phyloP scores from a whole-genome alignment of 2,888 invertebrate species.

The Dasysyrphus tricinctus region DNA sequence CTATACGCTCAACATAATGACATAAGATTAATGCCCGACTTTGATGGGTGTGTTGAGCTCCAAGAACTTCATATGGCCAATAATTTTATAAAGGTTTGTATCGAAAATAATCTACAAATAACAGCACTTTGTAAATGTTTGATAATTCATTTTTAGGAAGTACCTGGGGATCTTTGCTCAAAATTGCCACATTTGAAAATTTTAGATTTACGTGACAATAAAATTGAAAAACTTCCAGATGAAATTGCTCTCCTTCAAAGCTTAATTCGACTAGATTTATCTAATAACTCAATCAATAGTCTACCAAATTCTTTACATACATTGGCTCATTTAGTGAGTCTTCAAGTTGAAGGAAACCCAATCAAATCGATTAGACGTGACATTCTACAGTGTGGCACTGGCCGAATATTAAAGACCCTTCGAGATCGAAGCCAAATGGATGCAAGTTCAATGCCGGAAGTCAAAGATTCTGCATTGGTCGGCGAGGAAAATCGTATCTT shows the following conservation, averaged over 20 bases:
- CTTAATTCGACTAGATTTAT: conserved; percentile 92
- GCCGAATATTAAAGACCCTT: conserved; percentile 90
- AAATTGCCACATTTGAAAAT: conserved; percentile 89
- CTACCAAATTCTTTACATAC: conserved; percentile 88
- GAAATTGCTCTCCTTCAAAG: conserved; percentile 90
- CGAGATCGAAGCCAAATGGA: conserved; percentile 85
- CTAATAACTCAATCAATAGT: conserved; percentile 90
- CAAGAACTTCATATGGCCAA: conserved; percentile 93
- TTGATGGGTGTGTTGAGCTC: conserved; percentile 89
- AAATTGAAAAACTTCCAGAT: conserved; percentile 90
- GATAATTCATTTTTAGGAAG: conserved; percentile 84
- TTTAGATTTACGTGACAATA: conserved; percentile 92
- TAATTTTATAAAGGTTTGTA: conserved; percentile 89
- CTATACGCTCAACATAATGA: conserved; percentile 93
- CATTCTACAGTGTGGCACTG: conserved; percentile 93
- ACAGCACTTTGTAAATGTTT: conserved; percentile 49
- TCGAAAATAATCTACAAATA: background rate
- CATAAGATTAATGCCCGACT: conserved; percentile 89
- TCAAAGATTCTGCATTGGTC: conserved; percentile 80
- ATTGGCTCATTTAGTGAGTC: conserved; percentile 91
- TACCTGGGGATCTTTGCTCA: conserved; percentile 89
- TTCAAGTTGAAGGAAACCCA: conserved; percentile 94
- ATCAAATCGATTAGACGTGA: conserved; percentile 92
- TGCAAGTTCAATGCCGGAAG: conserved; percentile 44
- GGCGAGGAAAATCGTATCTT: conserved; percentile 82